phyloP scores from a whole-genome alignment of 2,113 vertebrate species.

The Athene noctua region DNA sequence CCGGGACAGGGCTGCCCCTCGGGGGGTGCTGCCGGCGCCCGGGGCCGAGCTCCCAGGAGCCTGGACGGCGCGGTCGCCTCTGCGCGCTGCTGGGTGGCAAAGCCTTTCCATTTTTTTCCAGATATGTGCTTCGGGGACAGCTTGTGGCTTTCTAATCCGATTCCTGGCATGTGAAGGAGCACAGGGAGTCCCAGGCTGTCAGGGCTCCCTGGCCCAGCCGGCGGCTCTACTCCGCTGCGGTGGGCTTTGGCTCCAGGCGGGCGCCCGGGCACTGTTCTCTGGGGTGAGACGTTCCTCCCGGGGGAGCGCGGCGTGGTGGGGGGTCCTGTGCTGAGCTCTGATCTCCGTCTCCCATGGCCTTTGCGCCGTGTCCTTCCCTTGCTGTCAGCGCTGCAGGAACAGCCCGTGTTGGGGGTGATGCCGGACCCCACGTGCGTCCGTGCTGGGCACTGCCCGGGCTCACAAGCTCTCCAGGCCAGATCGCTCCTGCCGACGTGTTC shows the following conservation, averaged over 20 bases:
- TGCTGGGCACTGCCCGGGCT: not conserved
- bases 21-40: rapidly evolving
- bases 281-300: not conserved
- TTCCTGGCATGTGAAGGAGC: not conserved
- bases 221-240: not conserved
- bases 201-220: not conserved
- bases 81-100: rapidly evolving
- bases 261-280: not conserved
- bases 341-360: not conserved
- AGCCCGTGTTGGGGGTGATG: rapidly evolving
- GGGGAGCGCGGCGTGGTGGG: rapidly evolving
- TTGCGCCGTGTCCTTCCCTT: not conserved
- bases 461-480: rapidly evolving
- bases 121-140: not conserved
- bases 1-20: not conserved
- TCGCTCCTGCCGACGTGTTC: rapidly evolving
- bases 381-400: not conserved
- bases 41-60: rapidly evolving
- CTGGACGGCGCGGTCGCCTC: rapidly evolving
- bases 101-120: not conserved
- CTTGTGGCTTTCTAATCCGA: not conserved
- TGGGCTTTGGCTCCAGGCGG: not conserved
- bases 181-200: not conserved
- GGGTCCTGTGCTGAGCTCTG: not conserved
- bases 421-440: not conserved